phyloP scores from a whole-genome alignment of 2,113 vertebrate genomes.

The Nipponia nippon region DNA sequence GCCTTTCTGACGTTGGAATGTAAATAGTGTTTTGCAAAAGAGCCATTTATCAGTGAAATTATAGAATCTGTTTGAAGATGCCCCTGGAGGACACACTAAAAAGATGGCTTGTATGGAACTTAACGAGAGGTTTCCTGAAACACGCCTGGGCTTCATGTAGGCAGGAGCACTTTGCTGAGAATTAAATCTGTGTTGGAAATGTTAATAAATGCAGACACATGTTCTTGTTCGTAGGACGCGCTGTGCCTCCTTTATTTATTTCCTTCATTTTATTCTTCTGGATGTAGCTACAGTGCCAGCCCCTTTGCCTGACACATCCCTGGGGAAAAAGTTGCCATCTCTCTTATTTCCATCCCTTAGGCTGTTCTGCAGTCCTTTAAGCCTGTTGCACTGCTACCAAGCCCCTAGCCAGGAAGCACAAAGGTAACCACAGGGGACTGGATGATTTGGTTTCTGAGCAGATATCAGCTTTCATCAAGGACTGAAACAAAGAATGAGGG shows the following conservation, averaged over 20 bases:
- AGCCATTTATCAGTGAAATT: slow-evolving; percentile 75
- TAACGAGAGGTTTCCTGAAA: slow-evolving; percentile 72
- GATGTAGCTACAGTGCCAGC: slow-evolving; percentile 8
- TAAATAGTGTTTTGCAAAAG: slow-evolving; percentile 70
- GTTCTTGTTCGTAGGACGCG: slow-evolving; percentile 73
- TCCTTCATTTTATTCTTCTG: slow-evolving; percentile 24
- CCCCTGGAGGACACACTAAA: slow-evolving; percentile 63
- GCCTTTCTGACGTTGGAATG: slow-evolving; percentile 35
- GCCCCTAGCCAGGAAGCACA: not conserved
- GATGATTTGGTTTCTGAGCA: not conserved
- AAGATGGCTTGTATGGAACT: slow-evolving; percentile 62
- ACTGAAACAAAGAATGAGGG: not conserved
- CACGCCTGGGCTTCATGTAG: slow-evolving; percentile 54
- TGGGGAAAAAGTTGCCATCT: not conserved
- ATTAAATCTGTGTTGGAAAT: slow-evolving; percentile 77
- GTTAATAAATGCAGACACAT: slow-evolving; percentile 83
- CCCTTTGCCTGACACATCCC: slow-evolving; percentile 22
- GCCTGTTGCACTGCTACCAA: not conserved
- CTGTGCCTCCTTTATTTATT: slow-evolving; percentile 70
- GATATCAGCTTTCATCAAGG: not conserved
- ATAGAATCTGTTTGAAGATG: slow-evolving; percentile 72
- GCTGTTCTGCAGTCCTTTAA: not conserved
- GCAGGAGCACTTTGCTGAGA: slow-evolving; percentile 59
- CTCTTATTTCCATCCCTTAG: not conserved
- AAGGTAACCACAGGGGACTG: not conserved